A percentile compares a stretch with the other conserved stretches of the same genome.
These are phyloP conservation scores for Protobothrops flavoviridis DNA, from an alignment of 2,113 vertebrate genomes.

Conservation along the genomic window DNA sequence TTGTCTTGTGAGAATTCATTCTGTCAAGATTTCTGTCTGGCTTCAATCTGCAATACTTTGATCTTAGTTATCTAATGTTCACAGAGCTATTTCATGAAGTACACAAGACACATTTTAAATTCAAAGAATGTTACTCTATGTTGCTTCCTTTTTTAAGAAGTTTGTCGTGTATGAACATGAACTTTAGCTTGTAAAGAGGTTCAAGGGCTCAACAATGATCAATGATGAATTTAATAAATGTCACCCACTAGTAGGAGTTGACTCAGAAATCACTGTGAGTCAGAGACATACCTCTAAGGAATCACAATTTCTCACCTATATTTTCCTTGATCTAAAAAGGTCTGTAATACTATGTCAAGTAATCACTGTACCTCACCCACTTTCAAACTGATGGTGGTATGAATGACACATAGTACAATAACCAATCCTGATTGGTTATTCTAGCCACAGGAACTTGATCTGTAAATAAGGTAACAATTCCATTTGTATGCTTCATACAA, in stretches of 20 bases:
- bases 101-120: background rate
- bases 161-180: background rate
- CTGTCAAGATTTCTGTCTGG: conserved; percentile 4
- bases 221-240: background rate
- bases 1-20: background rate
- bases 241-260: background rate
- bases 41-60: background rate
- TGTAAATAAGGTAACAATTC: background rate
- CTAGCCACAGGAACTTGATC: background rate
- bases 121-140: background rate
- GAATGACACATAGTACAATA: background rate
- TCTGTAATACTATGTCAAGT: conserved; percentile 1
- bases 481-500: background rate
- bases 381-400: background rate
- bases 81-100: background rate
- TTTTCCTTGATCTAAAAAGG: conserved; percentile 9
- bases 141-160: background rate
- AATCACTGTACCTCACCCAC: background rate
- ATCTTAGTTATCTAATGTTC: background rate
- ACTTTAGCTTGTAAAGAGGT: background rate
- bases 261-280: conserved; percentile 1
- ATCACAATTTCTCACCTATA: background rate
- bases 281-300: conserved; percentile 6
- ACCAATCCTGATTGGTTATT: background rate
- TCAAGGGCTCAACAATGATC: background rate